Conservation (phyloP, 2,113 vertebrate species). For the Macrotus californicus region DNA sequence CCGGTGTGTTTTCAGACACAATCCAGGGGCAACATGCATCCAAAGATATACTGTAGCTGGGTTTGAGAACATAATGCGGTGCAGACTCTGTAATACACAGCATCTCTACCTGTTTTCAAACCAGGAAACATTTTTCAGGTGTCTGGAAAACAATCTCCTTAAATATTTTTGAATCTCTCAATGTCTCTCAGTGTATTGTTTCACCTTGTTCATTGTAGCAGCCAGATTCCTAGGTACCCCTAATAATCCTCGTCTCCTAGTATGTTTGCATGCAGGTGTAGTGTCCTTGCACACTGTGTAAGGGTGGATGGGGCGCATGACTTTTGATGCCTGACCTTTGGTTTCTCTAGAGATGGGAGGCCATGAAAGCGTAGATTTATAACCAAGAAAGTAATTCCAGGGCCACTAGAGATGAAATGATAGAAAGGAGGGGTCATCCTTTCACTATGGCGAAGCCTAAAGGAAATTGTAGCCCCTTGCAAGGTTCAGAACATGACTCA, state of each 20-base stretch:
- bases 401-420: not conserved
- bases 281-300: not conserved
- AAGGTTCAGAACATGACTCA: not conserved
- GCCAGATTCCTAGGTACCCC: not conserved
- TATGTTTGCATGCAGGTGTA: not conserved
- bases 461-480: not conserved
- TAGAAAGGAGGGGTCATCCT: not conserved
- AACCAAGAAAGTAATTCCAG: not conserved
- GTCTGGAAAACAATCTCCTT: not conserved
- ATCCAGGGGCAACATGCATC: not conserved
- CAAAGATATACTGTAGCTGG: not conserved
- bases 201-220: not conserved
- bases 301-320: not conserved
- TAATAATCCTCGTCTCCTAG: not conserved
- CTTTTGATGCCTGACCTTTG: not conserved
- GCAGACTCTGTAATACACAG: not conserved
- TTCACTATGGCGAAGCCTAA: not conserved
- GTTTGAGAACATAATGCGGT: not conserved
- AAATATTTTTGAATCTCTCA: not conserved
- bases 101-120: not conserved
- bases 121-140: not conserved
- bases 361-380: not conserved
- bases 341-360: not conserved
- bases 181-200: not conserved
- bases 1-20: not conserved